Conservation (phyloP, 2,113 vertebrate species). For the Azemiops feae region DNA sequence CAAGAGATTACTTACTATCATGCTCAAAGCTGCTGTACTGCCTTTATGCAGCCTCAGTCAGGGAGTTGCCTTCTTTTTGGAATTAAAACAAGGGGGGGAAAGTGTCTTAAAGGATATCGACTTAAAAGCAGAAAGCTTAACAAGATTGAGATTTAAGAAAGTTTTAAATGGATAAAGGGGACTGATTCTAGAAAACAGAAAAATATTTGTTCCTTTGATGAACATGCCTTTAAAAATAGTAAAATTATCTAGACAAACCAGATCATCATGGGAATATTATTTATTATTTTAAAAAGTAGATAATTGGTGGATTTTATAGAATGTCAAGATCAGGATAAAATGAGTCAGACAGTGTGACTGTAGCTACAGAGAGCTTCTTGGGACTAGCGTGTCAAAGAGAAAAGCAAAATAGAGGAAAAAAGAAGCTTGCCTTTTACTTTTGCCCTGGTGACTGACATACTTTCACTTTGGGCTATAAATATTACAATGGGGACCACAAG, state of each 20-base stretch:
- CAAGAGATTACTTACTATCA: not conserved
- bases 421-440: not conserved
- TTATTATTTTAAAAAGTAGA: not conserved
- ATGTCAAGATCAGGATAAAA: not conserved
- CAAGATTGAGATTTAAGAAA: not conserved
- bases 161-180: not conserved
- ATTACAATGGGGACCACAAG: not conserved
- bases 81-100: not conserved
- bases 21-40: not conserved
- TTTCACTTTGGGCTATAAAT: not conserved
- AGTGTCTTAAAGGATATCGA: not conserved
- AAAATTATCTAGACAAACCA: not conserved
- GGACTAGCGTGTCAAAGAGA: not conserved
- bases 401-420: not conserved
- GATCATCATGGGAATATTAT: not conserved
- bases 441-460: not conserved
- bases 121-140: not conserved
- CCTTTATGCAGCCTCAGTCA: not conserved
- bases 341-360: not conserved
- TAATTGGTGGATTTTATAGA: not conserved
- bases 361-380: too few species aligned
- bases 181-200: not conserved
- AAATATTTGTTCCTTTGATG: not conserved
- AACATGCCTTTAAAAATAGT: not conserved
- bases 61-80: not conserved